A percentile compares a stretch with the other conserved stretches of the same genome.
These are phyloP conservation scores for Helicoverpa zea DNA, from an alignment of 1,140 invertebrate species.

Conservation along the genomic window DNA sequence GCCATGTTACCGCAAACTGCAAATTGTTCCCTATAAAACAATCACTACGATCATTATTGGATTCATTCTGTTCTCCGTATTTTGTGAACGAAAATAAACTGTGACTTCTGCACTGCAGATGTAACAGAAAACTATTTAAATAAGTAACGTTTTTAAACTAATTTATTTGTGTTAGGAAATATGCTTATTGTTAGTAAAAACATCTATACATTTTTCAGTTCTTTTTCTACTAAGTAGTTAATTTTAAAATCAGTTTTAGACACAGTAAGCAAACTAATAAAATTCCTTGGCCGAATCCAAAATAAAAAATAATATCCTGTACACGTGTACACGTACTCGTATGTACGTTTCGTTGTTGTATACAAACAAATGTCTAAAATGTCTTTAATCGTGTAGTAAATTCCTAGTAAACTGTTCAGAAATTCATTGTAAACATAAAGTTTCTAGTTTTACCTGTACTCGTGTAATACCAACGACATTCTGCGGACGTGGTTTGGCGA, in stretches of 20 bases:
- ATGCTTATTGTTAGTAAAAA: too few relatives aligned
- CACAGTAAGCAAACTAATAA: too few relatives aligned
- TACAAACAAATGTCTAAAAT: neutral
- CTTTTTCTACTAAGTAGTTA: too few relatives aligned
- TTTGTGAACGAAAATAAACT: slow-evolving; percentile 38
- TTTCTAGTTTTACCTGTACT: neutral
- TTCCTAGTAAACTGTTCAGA: neutral
- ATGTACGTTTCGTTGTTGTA: too few relatives aligned
- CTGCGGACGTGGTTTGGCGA: slow-evolving; percentile 9
- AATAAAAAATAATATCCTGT: too few relatives aligned
- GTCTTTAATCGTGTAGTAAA: neutral
- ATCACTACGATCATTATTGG: slow-evolving; percentile 40
- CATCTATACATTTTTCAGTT: too few relatives aligned
- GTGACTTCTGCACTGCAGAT: slow-evolving; percentile 31
- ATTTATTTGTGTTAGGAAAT: neutral
- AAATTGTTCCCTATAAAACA: slow-evolving; percentile 48
- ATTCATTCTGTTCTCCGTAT: slow-evolving; percentile 20
- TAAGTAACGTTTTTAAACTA: neutral
- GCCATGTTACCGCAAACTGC: slow-evolving; percentile 42
- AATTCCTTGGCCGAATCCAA: too few relatives aligned
- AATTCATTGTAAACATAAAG: neutral
- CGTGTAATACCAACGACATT: neutral
- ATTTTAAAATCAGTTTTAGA: too few relatives aligned
- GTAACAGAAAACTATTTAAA: slow-evolving; percentile 43
- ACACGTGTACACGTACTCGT: too few relatives aligned